Base-by-base conservation (phyloP, 2,888 invertebrate species). In the Tachystola acroxantha region DNA sequence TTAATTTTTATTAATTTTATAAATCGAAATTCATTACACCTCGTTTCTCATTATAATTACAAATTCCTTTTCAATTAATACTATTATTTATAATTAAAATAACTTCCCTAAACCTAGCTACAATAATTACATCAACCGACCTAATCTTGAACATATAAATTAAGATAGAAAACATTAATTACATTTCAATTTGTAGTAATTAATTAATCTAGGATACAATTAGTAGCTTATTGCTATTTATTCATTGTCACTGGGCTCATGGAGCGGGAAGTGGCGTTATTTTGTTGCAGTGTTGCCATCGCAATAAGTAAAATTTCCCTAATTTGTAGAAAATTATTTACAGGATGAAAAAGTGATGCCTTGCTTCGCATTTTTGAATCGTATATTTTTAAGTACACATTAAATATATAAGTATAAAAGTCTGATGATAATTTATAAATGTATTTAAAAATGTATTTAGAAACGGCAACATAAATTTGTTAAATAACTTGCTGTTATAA, bases 1-100 rank as follows among this genome's bases (percentile, higher is more conserved):
- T 82, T 76, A 82, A 81, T 82, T 84, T 80, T 85, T 85, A 85
- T 84, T 84, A 77, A 78, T 81, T 84, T 84, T 84, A 84, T 84
- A 85, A 85, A 85, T 85, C 69, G 82, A 84, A 85, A 81, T 79
- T 84, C 77, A 82, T 81, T 81, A 84, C 81, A 84, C 73, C 77
- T 70, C 66, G 63, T 66, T 63, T 65, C 71, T 73, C 72, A 57
- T 68, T 75, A 80, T 82, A 81, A 64, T 85, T 85, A 85, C 85
- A 85, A 85, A 85, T 85, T 82, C 85, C 84, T 77, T 81, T 64
- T 71, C 68, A 64, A 64, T 72, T 78, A 76, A 61, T 69, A 73
- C 61, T 66, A 64, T 67, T 71, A 77, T 78, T 77, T 79, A 77
- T 80, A 75, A 69, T 76, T 66, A 32, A 70, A 67, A 70, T 70